These are phyloP conservation scores for Gavialis gangeticus DNA, from an alignment of 2,113 vertebrate genomes.

Conservation along the genomic window DNA sequence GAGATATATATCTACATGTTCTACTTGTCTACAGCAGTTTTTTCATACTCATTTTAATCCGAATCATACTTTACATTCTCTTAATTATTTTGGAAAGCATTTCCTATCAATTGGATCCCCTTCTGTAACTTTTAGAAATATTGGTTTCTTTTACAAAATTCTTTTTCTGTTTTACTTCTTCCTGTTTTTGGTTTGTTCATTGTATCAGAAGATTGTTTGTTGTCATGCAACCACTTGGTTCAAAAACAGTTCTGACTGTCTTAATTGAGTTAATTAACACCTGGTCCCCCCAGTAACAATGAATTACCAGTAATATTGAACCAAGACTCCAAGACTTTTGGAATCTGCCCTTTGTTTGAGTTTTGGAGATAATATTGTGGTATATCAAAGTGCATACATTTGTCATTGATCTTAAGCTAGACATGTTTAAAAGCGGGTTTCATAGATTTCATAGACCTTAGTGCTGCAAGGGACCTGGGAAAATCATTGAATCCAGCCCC, in stretches of 20 bases:
- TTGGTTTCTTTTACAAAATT: constrained; percentile 22
- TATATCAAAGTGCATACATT: constrained; percentile 27
- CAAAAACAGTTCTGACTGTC: constrained; percentile 28
- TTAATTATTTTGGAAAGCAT: constrained; percentile 69
- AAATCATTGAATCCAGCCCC: too few relatives aligned
- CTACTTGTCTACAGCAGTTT: constrained; percentile 66
- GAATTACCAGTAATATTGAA: neutral
- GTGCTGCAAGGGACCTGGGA: too few relatives aligned
- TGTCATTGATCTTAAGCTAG: neutral
- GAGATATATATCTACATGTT: constrained; percentile 52
- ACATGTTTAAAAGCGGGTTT: neutral
- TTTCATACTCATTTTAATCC: constrained; percentile 65
- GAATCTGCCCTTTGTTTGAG: constrained; percentile 31
- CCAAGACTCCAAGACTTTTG: constrained; percentile 46
- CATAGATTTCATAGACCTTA: too few relatives aligned
- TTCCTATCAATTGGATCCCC: constrained; percentile 56
- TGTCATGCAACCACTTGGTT: constrained; percentile 37
- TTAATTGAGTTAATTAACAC: constrained; percentile 60
- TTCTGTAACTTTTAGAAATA: constrained; percentile 55
- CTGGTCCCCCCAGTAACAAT: constrained; percentile 48
- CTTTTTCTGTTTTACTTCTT: constrained; percentile 13
- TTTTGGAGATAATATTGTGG: constrained; percentile 59
- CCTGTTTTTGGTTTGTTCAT: neutral
- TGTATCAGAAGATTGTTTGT: constrained; percentile 13
- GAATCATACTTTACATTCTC: constrained; percentile 69